These are phyloP conservation scores for Pomatostomus ruficeps DNA, from an alignment of 2,113 vertebrate species.

Conservation along the genomic window DNA sequence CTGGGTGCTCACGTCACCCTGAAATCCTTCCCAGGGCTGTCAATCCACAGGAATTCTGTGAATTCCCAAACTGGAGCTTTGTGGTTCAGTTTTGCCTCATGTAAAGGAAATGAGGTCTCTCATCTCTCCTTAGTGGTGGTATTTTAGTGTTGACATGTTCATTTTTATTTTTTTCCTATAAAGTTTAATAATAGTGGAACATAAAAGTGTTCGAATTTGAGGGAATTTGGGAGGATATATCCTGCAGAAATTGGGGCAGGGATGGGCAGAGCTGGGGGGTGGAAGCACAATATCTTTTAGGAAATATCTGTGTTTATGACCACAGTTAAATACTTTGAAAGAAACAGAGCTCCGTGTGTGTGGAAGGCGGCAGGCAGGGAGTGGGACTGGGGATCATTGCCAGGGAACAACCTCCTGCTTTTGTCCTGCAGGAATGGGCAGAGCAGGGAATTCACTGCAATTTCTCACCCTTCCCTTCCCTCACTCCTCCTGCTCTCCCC, in stretches of 20 bases:
- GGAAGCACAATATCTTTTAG: neutral
- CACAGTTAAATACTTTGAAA: neutral
- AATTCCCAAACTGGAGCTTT: neutral
- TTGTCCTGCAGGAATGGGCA: neutral
- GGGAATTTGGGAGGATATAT: neutral
- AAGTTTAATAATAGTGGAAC: neutral
- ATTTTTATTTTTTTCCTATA: neutral
- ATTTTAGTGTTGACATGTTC: neutral
- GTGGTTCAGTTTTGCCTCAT: neutral
- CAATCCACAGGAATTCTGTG: neutral
- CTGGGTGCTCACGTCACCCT: neutral
- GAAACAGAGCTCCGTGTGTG: neutral
- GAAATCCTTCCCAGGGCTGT: neutral
- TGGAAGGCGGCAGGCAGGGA: neutral
- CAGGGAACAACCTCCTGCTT: neutral
- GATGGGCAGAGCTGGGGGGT: neutral
- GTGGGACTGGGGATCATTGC: neutral
- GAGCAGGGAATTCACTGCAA: neutral
- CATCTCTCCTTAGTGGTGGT: neutral
- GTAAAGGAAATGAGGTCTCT: accelerated
- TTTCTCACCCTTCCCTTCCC: neutral
- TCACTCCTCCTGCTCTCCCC: neutral
- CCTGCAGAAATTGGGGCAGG: neutral
- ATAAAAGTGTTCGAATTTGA: neutral
- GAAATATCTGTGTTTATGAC: neutral